Evolutionary conservation across 2,888 invertebrate species (phyloP).

Genomic region (Pardosa pseudoannulata): DNA sequence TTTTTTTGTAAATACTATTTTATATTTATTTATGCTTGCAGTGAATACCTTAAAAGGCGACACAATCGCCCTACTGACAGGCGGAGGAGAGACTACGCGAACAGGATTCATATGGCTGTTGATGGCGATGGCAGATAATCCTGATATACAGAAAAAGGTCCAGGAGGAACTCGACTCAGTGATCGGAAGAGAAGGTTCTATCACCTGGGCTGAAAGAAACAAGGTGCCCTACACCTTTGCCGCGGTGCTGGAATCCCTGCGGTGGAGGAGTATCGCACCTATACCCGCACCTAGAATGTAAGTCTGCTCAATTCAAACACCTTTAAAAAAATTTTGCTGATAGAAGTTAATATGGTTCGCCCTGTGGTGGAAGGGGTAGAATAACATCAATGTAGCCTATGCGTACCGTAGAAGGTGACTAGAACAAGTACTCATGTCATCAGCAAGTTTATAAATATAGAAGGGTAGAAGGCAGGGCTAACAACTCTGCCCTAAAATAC

Average conservation of each 20-base stretch:
- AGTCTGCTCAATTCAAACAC: no score
- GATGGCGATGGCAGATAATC: slow-evolving; percentile 8
- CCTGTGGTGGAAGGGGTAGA: no score
- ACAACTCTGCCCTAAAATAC: no score
- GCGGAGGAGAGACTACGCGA: neutral
- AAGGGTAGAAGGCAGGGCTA: no score
- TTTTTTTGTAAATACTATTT: no score
- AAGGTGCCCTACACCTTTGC: slow-evolving; percentile 13
- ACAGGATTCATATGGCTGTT: neutral
- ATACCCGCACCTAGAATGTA: neutral
- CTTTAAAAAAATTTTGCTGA: no score
- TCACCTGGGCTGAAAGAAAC: neutral
- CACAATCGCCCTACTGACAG: neutral
- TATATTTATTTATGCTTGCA: neutral
- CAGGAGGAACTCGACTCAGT: slow-evolving; percentile 16
- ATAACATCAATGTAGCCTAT: no score
- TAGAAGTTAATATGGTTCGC: no score
- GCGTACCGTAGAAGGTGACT: no score
- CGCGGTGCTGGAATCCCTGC: neutral
- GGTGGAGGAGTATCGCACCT: neutral
- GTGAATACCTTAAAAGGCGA: neutral
- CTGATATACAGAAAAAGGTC: neutral
- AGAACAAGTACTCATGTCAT: no score
- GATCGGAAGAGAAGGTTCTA: slow-evolving; percentile 4
- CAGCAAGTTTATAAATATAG: no score